Conservation (phyloP, 2,888 invertebrate genomes). For the Enoplolaimus lenunculus region DNA sequence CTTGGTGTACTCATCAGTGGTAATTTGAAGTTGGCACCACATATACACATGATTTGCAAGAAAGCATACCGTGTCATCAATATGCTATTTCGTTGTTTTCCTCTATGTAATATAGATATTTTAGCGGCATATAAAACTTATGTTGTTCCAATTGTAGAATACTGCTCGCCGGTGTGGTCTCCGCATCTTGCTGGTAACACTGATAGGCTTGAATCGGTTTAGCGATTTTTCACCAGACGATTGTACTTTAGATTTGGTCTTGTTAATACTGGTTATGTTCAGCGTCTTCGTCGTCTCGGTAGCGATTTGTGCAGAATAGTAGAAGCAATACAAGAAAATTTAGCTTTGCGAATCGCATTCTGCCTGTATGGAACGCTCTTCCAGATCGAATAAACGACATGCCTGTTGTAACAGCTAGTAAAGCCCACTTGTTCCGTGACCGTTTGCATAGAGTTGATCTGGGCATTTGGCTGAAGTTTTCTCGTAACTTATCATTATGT, state of each 20-base stretch:
- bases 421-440: not conserved
- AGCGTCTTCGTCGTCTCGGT: not conserved
- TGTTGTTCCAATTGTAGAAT: not conserved
- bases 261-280: not conserved
- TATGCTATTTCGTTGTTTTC: not conserved
- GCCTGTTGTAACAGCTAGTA: not conserved
- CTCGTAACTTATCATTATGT: not conserved
- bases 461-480: not conserved
- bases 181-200: not conserved
- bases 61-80: not conserved
- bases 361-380: not conserved
- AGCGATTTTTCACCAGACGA: not conserved
- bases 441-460: not conserved
- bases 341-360: not conserved
- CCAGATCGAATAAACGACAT: not conserved
- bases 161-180: not conserved
- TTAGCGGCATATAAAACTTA: not conserved
- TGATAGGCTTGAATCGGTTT: not conserved
- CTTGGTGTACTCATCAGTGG: too few relatives aligned
- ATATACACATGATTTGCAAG: not conserved
- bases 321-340: not conserved
- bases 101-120: not conserved
- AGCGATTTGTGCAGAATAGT: not conserved
- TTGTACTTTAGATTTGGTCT: not conserved
- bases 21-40: not conserved